Percentiles rank a stretch among this genome's conserved stretches.
Conservation (phyloP, 2,888 invertebrate species). For the Dorcus parallelipipedus region DNA sequence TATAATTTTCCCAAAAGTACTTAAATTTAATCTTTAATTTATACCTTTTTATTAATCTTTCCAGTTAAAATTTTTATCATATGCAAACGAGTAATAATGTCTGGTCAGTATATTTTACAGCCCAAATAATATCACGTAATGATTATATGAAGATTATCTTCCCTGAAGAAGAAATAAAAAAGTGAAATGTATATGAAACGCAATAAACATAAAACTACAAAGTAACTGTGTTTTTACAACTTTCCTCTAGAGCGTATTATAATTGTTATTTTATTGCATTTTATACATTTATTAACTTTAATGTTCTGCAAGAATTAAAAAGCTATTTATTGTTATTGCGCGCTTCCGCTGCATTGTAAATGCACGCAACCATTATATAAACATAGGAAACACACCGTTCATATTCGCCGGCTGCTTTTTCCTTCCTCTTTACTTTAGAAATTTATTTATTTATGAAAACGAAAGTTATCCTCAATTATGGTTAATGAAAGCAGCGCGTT, state of each 20-base stretch:
- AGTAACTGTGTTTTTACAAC: background rate
- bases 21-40: too few species aligned
- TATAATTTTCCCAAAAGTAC: too few species aligned
- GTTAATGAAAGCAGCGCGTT: background rate
- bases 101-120: too few species aligned
- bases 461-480: conserved; percentile 3
- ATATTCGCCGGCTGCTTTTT: background rate
- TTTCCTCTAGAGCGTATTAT: conserved; percentile 17
- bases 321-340: conserved; percentile 33
- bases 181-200: conserved; percentile 3
- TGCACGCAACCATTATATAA: conserved; percentile 39
- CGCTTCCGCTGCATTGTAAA: conserved; percentile 39
- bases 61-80: too few species aligned
- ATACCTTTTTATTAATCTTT: too few species aligned
- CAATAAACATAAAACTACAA: conserved; percentile 1
- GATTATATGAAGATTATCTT: too few species aligned
- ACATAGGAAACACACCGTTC: conserved; percentile 36
- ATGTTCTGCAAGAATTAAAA: conserved; percentile 29
- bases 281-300: conserved; percentile 3
- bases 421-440: conserved; percentile 30
- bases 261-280: conserved; percentile 12
- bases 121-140: too few species aligned
- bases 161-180: background rate
- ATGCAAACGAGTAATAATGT: too few species aligned
- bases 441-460: conserved; percentile 22